Conservation (phyloP, 1,140 invertebrate genomes). For the Halictus rubicundus region DNA sequence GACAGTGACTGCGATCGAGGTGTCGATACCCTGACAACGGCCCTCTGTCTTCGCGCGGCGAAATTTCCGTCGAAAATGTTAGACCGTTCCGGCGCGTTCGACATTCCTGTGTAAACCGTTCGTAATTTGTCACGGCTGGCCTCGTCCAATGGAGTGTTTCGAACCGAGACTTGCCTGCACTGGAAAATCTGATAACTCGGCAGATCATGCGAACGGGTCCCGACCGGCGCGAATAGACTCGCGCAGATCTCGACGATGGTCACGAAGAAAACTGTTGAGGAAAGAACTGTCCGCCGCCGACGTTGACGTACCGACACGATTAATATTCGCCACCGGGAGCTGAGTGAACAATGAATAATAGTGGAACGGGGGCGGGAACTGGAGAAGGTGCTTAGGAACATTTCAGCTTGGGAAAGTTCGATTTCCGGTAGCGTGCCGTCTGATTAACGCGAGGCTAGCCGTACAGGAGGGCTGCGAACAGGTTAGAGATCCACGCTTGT, state of each 20-base stretch:
- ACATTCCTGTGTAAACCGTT: background rate
- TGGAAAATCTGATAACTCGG: background rate
- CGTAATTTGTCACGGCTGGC: no score
- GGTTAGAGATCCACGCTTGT: constrained; percentile 7
- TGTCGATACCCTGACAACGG: background rate
- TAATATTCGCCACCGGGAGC: background rate
- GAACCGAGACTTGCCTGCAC: background rate
- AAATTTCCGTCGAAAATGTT: background rate
- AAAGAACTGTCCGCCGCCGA: background rate
- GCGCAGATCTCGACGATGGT: constrained; percentile 18
- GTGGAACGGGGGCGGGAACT: no score
- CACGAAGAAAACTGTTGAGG: constrained; percentile 13
- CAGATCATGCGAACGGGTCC: background rate
- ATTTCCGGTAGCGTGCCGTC: background rate
- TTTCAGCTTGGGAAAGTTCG: background rate
- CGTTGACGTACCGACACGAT: background rate
- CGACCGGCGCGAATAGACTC: background rate
- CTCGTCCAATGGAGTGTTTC: constrained; percentile 31
- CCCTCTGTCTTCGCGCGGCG: background rate
- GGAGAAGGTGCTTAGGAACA: background rate
- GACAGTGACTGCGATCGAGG: constrained; percentile 34
- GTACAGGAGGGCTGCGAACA: background rate
- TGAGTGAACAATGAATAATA: background rate
- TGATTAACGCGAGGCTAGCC: constrained; percentile 7
- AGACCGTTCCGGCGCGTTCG: background rate